These are phyloP conservation scores for Danio choprae DNA, from an alignment of 2,797 vertebrate genomes.

Conservation along the genomic window DNA sequence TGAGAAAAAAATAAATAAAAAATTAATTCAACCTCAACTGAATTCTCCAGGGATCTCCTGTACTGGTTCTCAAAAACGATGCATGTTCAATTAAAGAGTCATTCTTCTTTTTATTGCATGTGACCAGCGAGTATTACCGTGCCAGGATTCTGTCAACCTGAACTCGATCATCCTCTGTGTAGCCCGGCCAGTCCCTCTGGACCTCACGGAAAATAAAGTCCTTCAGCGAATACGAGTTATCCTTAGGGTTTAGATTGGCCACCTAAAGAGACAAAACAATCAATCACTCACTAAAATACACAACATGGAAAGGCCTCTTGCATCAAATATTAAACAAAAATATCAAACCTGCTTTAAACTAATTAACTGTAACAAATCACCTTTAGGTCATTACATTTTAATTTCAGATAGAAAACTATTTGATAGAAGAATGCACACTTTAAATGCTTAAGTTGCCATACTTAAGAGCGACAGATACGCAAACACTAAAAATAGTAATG, in stretches of 20 bases:
- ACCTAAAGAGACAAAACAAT: conserved; percentile 75
- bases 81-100: neutral
- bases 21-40: neutral
- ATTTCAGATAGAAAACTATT: neutral
- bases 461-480: conserved; percentile 6
- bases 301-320: neutral
- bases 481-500: conserved; percentile 43
- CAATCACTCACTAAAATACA: neutral
- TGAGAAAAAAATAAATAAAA: conserved; percentile 53
- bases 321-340: too few relatives aligned
- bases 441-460: neutral
- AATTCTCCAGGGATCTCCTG: neutral
- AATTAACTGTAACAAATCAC: neutral
- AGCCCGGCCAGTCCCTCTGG: conserved; percentile 91
- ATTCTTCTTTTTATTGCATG: conserved; percentile 7
- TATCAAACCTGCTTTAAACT: too few relatives aligned
- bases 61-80: neutral
- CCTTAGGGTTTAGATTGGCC: conserved; percentile 89
- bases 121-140: conserved; percentile 75
- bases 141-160: conserved; percentile 83
- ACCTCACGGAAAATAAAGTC: conserved; percentile 89
- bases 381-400: neutral
- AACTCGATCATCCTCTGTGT: conserved; percentile 84
- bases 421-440: neutral
- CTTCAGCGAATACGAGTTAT: conserved; percentile 90